Percentiles rank a stretch among this genome's conserved stretches.
These are phyloP conservation scores for Pelochelys cantorii DNA, from an alignment of 2,797 vertebrate species.

Conservation along the genomic window DNA sequence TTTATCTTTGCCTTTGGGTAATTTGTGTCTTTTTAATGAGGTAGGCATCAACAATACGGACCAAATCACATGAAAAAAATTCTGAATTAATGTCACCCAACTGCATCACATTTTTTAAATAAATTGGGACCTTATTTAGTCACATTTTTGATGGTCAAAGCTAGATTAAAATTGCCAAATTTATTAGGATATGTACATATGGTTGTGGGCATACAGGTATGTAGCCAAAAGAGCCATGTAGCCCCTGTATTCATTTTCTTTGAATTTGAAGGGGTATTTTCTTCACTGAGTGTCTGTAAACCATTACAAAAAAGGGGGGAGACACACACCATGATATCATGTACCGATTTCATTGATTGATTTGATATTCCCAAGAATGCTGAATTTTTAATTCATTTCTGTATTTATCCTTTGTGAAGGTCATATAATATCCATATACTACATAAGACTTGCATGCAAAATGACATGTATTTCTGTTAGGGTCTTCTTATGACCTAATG, in stretches of 20 bases:
- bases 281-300: neutral
- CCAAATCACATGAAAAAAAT: conserved; percentile 66
- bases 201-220: too few species aligned
- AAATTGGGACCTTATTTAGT: conserved; percentile 69
- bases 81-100: conserved; percentile 73
- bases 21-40: conserved; percentile 72
- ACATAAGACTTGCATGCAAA: conserved; percentile 35
- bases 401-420: conserved; percentile 68
- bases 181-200: conserved; percentile 26
- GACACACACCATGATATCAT: neutral
- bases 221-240: neutral
- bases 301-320: neutral
- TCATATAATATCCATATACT: conserved; percentile 31
- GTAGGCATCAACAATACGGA: conserved; percentile 68
- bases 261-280: neutral
- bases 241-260: conserved; percentile 7
- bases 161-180: conserved; percentile 38
- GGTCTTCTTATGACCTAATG: conserved; percentile 69
- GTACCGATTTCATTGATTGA: conserved; percentile 13
- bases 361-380: neutral
- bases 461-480: conserved; percentile 72
- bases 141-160: conserved; percentile 47
- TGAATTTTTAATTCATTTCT: conserved; percentile 34
- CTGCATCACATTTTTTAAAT: conserved; percentile 48
- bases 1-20: conserved; percentile 74